These are phyloP conservation scores for Engraulis encrasicolus DNA, from an alignment of 2,113 vertebrate species.

Conservation along the genomic window DNA sequence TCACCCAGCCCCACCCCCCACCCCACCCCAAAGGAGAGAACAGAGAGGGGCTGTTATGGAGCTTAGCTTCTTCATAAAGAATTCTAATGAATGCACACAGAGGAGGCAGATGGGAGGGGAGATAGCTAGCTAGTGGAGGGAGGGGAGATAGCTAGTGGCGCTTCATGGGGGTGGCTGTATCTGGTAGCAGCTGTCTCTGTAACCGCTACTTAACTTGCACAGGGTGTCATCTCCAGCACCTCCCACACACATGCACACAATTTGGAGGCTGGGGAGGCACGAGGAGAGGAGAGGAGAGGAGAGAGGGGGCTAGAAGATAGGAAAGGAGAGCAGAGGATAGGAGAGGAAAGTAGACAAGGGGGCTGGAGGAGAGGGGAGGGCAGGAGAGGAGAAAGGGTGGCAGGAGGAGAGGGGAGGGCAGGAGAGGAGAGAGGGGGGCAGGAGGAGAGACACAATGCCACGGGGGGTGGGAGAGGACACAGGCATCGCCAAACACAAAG, in stretches of 20 bases:
- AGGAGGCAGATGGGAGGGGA: constrained; percentile 21
- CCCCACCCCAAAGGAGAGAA: constrained; percentile 27
- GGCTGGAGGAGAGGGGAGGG: neutral
- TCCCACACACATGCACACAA: neutral
- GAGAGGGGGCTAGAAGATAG: neutral
- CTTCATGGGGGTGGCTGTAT: constrained; percentile 25
- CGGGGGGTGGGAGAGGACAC: neutral
- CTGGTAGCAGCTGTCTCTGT: constrained; percentile 32
- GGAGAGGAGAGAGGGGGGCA: constrained; percentile 7
- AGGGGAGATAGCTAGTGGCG: constrained; percentile 6
- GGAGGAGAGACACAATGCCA: constrained; percentile 22
- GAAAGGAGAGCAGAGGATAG: too few relatives aligned
- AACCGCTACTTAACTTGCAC: constrained; percentile 39
- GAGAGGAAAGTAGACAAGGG: too few relatives aligned
- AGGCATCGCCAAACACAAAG: constrained; percentile 27
- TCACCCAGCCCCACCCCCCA: too few relatives aligned
- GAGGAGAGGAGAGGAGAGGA: constrained; percentile 10
- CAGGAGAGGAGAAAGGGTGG: neutral
- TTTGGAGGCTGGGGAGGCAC: constrained; percentile 2
- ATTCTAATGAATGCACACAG: constrained; percentile 47
- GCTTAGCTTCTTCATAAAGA: constrained; percentile 55
- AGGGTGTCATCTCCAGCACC: constrained; percentile 21
- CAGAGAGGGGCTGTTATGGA: constrained; percentile 48
- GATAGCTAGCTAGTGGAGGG: too few relatives aligned
- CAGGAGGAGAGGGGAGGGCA: neutral